These are phyloP conservation scores for Tridacna gigas DNA, from an alignment of 2,888 invertebrate genomes.

Conservation along the genomic window DNA sequence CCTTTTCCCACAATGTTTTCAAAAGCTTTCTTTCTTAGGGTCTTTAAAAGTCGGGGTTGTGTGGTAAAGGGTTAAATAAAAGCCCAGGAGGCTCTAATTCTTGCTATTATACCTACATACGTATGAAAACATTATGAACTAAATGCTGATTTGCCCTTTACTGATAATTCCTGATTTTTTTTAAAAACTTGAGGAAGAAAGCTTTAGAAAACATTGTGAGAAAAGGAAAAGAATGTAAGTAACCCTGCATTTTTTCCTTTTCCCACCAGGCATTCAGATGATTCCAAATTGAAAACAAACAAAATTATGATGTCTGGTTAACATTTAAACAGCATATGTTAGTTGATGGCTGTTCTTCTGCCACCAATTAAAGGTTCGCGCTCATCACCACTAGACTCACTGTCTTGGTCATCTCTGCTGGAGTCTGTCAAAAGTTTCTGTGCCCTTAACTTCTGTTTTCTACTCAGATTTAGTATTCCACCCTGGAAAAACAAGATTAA, in stretches of 20 bases:
- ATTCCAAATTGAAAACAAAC: not conserved
- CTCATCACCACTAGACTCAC: constrained; percentile 51
- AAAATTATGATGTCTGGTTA: not conserved
- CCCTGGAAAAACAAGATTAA: constrained; percentile 68
- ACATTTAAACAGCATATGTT: not conserved
- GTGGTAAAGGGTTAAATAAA: no score
- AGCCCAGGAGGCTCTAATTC: no score
- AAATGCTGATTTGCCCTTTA: no score
- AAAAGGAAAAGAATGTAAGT: not conserved
- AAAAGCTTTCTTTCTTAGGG: no score
- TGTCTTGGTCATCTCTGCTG: not conserved
- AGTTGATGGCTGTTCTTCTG: constrained; percentile 33
- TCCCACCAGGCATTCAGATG: not conserved
- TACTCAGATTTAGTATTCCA: constrained; percentile 80
- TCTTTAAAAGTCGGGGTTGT: no score
- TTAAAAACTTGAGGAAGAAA: not conserved
- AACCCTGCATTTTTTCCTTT: not conserved
- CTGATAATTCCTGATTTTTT: no score
- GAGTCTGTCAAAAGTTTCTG: constrained; percentile 26
- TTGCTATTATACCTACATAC: no score
- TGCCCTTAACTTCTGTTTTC: constrained; percentile 70
- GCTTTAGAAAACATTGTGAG: not conserved
- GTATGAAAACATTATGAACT: no score
- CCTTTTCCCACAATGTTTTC: no score
- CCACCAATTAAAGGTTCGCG: constrained; percentile 48